These are phyloP conservation scores for Alitta virens DNA, from an alignment of 2,888 invertebrate genomes.

Conservation along the genomic window DNA sequence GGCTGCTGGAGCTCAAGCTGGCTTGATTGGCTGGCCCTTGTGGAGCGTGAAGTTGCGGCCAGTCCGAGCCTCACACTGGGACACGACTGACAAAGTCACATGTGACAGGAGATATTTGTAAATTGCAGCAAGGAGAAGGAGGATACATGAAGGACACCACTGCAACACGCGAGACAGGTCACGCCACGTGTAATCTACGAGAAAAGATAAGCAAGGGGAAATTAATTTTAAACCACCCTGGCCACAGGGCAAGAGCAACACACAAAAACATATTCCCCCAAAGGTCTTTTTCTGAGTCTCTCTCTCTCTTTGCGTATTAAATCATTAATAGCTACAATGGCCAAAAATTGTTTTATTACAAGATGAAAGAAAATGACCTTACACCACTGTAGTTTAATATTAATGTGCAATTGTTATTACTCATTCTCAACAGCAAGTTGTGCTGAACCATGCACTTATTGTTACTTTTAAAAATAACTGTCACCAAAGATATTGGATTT, in stretches of 20 bases:
- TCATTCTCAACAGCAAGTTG: no score
- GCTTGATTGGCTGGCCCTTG: constrained; percentile 1
- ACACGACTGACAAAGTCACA: not conserved
- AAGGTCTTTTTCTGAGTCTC: no score
- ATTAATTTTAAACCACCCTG: not conserved
- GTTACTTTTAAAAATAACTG: no score
- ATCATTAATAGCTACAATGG: no score
- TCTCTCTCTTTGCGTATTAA: no score
- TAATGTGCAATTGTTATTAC: no score
- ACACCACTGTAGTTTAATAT: no score
- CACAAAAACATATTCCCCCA: constrained; percentile 1
- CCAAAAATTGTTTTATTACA: no score
- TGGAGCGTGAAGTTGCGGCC: not conserved
- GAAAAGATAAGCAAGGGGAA: constrained; percentile 19
- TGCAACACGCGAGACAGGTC: constrained; percentile 14
- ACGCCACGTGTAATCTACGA: constrained; percentile 20
- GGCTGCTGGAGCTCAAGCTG: not conserved
- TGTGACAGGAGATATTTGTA: not conserved
- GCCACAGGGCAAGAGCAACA: constrained; percentile 8
- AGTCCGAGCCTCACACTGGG: not conserved
- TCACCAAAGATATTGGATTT: no score
- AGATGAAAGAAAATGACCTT: no score
- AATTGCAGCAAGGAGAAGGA: constrained; percentile 5
- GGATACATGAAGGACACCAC: constrained; percentile 13
- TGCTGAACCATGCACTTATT: no score